A percentile compares a stretch with the other conserved stretches of the same genome.
These are phyloP conservation scores for Nomada flava DNA, from an alignment of 2,888 invertebrate genomes.

Conservation along the genomic window DNA sequence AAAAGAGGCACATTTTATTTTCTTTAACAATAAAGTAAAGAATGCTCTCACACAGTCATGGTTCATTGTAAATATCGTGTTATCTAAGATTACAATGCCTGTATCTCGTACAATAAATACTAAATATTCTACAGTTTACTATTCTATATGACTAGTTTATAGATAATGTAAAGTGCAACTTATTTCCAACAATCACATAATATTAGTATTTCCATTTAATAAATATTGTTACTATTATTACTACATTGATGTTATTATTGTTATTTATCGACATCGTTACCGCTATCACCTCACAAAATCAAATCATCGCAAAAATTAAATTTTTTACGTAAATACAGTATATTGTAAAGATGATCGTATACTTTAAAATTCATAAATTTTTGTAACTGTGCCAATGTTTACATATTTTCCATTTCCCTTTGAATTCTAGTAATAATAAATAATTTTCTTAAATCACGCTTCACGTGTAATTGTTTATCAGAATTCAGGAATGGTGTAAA, in stretches of 20 bases:
- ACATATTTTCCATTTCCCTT: conserved; percentile 26
- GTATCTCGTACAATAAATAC: conserved; percentile 54
- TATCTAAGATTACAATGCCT: conserved; percentile 56
- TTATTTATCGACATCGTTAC: conserved; percentile 31
- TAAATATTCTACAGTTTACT: conserved; percentile 57
- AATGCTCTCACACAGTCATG: conserved; percentile 64
- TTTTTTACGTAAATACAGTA: conserved; percentile 18
- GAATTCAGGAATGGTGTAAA: conserved; percentile 22
- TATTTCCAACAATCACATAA: conserved; percentile 61
- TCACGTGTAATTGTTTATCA: conserved; percentile 14
- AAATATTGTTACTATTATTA: conserved; percentile 42
- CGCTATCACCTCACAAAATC: conserved; percentile 24
- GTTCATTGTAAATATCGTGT: conserved; percentile 58
- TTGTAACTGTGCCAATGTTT: conserved; percentile 19
- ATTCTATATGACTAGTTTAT: conserved; percentile 71
- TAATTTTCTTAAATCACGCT: conserved; percentile 8
- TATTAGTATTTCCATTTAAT: conserved; percentile 56
- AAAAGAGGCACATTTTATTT: conserved; percentile 70
- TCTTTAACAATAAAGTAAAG: conserved; percentile 66
- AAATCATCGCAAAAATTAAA: conserved; percentile 22
- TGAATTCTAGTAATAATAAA: conserved; percentile 26
- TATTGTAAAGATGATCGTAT: conserved; percentile 5
- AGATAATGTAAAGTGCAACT: conserved; percentile 63
- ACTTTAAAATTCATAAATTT: conserved; percentile 7
- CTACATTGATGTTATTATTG: conserved; percentile 51